Evolutionary conservation across 2,888 invertebrate genomes (phyloP).

Genomic region (Eustalomyia histrio): DNA sequence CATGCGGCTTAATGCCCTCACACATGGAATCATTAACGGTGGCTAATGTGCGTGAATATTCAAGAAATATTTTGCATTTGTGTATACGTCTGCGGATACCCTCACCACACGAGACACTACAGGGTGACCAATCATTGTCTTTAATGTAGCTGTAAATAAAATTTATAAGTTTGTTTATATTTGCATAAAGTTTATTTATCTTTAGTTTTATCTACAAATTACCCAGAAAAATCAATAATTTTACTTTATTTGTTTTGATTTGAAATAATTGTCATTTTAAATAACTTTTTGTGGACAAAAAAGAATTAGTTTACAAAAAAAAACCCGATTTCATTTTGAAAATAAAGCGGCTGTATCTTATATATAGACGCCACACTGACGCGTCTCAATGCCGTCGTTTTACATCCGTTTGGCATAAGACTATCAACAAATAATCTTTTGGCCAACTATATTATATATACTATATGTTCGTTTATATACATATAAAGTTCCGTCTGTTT

Average conservation of each 20-base stretch:
- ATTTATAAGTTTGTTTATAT: not conserved
- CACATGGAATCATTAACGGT: conserved; percentile 93
- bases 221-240: too few species aligned
- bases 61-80: conserved; percentile 96
- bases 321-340: not conserved
- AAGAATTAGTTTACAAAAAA: not conserved
- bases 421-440: conserved; percentile 60
- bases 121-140: conserved; percentile 93
- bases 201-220: too few species aligned
- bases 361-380: conserved; percentile 72
- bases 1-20: conserved; percentile 89
- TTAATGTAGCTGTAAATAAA: conserved; percentile 88
- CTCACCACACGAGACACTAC: conserved; percentile 94
- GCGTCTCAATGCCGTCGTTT: conserved; percentile 72
- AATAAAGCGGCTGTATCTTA: conserved; percentile 32
- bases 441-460: conserved; percentile 30
- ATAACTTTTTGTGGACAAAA: not conserved
- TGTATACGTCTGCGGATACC: conserved; percentile 92
- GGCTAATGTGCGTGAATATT: conserved; percentile 93
- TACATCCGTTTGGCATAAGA: conserved; percentile 63
- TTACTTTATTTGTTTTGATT: too few species aligned
- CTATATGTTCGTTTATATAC: not conserved
- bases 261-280: not conserved
- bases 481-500: not conserved
- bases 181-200: too few species aligned